phyloP scores from a whole-genome alignment of 2,113 vertebrate genomes.

The Lasiurus cinereus region DNA sequence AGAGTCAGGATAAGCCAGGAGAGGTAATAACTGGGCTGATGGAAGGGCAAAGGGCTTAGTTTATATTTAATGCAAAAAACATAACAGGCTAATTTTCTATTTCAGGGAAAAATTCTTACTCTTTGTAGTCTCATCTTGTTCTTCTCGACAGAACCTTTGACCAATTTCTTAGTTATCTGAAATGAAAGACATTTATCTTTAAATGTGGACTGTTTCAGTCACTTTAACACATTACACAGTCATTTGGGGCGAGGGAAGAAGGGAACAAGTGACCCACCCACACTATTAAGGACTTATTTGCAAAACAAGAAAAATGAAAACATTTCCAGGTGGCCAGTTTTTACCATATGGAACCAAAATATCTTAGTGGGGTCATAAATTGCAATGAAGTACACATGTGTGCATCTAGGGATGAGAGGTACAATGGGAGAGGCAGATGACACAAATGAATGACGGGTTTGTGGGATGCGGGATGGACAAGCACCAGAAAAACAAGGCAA shows the following conservation, averaged over 20 bases:
- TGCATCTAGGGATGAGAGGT: too few relatives aligned
- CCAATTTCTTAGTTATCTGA: slow-evolving; percentile 84
- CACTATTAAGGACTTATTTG: not conserved
- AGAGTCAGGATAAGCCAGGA: not conserved
- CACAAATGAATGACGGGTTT: not conserved
- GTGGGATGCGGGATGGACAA: too few relatives aligned
- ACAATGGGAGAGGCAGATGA: not conserved
- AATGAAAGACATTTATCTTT: slow-evolving; percentile 73
- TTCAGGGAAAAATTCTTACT: slow-evolving; percentile 83
- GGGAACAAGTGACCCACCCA: not conserved
- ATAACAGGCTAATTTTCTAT: slow-evolving; percentile 1
- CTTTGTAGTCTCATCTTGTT: slow-evolving; percentile 85
- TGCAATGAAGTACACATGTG: not conserved
- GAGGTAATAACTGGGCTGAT: not conserved
- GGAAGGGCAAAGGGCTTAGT: not conserved
- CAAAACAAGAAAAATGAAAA: not conserved
- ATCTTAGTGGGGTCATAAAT: not conserved
- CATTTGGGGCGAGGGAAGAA: not conserved
- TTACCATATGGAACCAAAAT: not conserved
- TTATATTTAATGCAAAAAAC: slow-evolving; percentile 7
- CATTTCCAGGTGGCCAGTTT: not conserved
- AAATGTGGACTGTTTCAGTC: not conserved
- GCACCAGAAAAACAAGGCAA: not conserved
- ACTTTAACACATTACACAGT: accelerated
- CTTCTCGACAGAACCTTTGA: slow-evolving; percentile 85